Percentiles rank a stretch among this genome's conserved stretches.
These are phyloP conservation scores for Porites cylindrica DNA, from an alignment of 92 coral and sea anemone species.

Conservation along the genomic window DNA sequence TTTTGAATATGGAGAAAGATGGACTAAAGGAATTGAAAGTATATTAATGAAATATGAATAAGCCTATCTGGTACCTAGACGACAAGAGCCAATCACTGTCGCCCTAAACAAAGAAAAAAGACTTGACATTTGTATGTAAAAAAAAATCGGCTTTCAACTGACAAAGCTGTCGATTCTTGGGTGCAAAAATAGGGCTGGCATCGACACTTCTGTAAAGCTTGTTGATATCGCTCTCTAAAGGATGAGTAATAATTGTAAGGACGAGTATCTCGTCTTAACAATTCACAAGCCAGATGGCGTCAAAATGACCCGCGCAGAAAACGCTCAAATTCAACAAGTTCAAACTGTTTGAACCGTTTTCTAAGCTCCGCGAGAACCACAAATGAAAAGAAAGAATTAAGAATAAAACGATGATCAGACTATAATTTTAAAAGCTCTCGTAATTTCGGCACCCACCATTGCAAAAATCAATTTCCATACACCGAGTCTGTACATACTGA, in stretches of 20 bases:
- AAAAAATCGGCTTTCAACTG: conserved; percentile 23
- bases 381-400: no score
- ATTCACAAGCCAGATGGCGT: background rate
- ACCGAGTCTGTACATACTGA: no score
- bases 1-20: conserved; percentile 29
- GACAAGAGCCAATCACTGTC: background rate
- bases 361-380: no score
- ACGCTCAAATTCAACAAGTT: background rate
- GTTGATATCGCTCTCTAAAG: background rate
- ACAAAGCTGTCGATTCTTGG: background rate
- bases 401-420: no score
- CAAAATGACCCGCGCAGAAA: no score
- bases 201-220: background rate
- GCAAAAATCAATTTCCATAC: no score
- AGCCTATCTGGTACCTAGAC: background rate
- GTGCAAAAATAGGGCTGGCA: background rate
- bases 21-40: background rate
- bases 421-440: no score
- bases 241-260: background rate
- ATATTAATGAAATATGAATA: conserved; percentile 53
- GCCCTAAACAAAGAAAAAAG: conserved; percentile 6
- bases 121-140: conserved; percentile 15
- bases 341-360: background rate
- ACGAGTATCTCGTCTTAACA: background rate
- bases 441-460: no score